Conservation (phyloP, 2,113 vertebrate genomes). For the Jaculus jaculus region DNA sequence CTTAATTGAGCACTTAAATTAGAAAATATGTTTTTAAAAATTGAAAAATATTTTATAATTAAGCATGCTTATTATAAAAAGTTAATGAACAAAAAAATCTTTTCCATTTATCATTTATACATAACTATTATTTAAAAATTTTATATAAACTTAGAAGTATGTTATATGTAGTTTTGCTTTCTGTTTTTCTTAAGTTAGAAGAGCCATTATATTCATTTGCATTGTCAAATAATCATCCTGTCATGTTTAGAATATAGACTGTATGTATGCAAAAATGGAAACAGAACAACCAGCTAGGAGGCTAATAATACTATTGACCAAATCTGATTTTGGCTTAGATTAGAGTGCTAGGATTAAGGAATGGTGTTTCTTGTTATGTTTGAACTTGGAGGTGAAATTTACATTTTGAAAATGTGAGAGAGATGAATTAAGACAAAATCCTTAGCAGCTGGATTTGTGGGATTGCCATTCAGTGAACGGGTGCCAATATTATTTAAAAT, state of each 20-base stretch:
- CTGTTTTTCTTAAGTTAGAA: background rate
- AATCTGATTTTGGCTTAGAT: background rate
- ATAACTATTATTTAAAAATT: conserved; percentile 12
- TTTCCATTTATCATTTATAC: background rate
- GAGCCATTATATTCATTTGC: background rate
- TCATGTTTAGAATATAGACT: background rate
- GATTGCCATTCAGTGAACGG: background rate
- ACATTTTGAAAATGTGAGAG: background rate
- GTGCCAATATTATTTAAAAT: conserved; percentile 5
- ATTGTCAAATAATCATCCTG: background rate
- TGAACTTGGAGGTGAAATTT: conserved; percentile 14
- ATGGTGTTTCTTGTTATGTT: background rate
- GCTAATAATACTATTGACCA: background rate
- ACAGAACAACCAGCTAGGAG: background rate
- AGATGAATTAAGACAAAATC: background rate
- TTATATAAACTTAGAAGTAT: background rate
- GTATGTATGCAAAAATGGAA: background rate
- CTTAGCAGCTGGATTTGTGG: background rate
- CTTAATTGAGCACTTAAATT: conserved; percentile 24
- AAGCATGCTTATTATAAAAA: conserved; percentile 30
- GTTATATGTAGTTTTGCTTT: background rate
- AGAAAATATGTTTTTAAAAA: background rate
- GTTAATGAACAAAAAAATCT: conserved; percentile 7
- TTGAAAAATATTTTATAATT: background rate
- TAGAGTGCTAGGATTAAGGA: background rate